Evolutionary conservation across 1,140 invertebrate species (phyloP), one percentile per base, ranked within the genome.

Genomic region (Eufriesea mexicana): DNA sequence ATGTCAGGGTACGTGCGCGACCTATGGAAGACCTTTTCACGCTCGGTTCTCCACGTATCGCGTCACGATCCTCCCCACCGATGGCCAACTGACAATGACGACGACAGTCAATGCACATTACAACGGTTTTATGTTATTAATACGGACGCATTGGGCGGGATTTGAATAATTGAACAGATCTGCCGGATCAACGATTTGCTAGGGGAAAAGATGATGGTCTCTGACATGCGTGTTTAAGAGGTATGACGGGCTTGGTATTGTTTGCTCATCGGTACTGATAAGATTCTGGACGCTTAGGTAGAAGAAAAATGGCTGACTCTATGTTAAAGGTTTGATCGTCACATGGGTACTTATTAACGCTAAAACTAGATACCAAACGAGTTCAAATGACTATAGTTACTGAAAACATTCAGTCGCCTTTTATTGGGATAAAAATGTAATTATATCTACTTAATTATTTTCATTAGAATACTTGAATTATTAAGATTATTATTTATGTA

Each of bases 41-140:
- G 90, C 86, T 88, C 80, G 86, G 84, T 87, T 91, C 86, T 89
- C 82, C 86, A 83, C 81, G 84, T 84, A 90, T 89, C 83, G 61
- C 66, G 79, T 84, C 77, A 76, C 80, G 72, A 89, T 86, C 51
- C 84, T 87, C 81, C 78, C 89, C 75, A 79, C 83, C 79, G 73
- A 54, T 6, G 7, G 9, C 59, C 23, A 62, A 55, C 77, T 47
- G 72, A 66, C 23, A 81, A 83, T 62, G 59, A 76, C 59, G 49
- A 86, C 70, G 84, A 89, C 84, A 85, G 84, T 89, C 84, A 92
- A 91, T 91, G 84, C 91, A 89, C 88, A 93, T 93, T 93, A 93
- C 90, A 92, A 92, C 92, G 91, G 91, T 91, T 90, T 92, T 92
- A 92, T 89, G 89, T 90, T 91, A 91, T 93, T 93, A 92, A 90